Percentiles rank a stretch among this genome's conserved stretches.
phyloP scores from a whole-genome alignment of 2,888 invertebrate genomes.

The Hypercompe scribonia region DNA sequence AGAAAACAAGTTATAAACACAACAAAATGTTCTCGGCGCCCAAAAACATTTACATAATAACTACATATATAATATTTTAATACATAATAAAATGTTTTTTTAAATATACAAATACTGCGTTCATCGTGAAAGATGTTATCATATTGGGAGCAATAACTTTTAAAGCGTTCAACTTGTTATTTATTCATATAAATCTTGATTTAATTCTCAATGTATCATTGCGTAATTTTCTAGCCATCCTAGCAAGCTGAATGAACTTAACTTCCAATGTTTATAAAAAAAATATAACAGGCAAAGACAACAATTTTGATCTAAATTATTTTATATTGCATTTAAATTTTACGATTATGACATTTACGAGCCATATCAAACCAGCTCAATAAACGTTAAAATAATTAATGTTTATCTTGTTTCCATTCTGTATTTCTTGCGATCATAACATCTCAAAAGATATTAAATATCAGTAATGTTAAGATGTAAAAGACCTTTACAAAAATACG shows the following conservation, averaged over 20 bases:
- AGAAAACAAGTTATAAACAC: constrained; percentile 40
- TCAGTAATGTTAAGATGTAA: constrained; percentile 13
- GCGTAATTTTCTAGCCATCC: constrained; percentile 35
- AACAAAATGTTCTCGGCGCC: constrained; percentile 31
- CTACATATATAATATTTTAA: constrained; percentile 49
- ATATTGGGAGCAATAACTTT: constrained; percentile 58
- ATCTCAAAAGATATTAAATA: constrained; percentile 19
- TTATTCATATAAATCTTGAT: constrained; percentile 31
- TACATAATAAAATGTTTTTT: constrained; percentile 38
- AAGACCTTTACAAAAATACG: background rate
- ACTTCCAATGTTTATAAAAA: constrained; percentile 24
- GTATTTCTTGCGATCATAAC: constrained; percentile 39
- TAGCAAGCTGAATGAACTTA: constrained; percentile 26
- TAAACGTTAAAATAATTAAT: constrained; percentile 46
- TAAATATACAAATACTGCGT: constrained; percentile 39
- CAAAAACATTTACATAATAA: constrained; percentile 50
- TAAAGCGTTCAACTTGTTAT: constrained; percentile 41
- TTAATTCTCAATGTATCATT: constrained; percentile 20
- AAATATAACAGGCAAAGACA: constrained; percentile 30
- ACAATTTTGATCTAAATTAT: constrained; percentile 45
- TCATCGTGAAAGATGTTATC: constrained; percentile 58
- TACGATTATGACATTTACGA: constrained; percentile 57
- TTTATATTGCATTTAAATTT: constrained; percentile 56
- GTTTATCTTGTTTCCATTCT: constrained; percentile 40
- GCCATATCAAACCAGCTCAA: constrained; percentile 42